phyloP scores from a whole-genome alignment of 2,888 invertebrate genomes.

The Pasiphila rectangulata region DNA sequence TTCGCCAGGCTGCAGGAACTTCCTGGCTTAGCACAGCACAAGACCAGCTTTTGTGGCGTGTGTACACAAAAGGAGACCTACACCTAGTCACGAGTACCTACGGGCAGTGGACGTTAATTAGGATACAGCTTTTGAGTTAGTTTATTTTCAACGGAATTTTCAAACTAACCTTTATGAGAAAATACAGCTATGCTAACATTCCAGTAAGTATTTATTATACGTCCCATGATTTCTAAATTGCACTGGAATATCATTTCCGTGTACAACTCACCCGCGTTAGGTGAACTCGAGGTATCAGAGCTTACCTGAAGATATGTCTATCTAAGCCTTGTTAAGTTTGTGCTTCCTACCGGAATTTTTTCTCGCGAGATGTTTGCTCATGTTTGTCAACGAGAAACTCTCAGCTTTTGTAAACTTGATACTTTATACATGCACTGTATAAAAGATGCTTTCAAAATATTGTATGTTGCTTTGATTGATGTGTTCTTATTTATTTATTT shows the following conservation, averaged over 20 bases:
- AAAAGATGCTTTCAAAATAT: slow-evolving; percentile 7
- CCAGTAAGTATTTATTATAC: too few relatives aligned
- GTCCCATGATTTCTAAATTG: slow-evolving; percentile 1
- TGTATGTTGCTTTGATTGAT: not conserved
- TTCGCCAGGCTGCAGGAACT: too few relatives aligned
- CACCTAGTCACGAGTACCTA: too few relatives aligned
- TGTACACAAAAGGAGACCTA: too few relatives aligned
- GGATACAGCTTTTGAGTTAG: too few relatives aligned
- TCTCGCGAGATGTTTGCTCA: slow-evolving; percentile 35
- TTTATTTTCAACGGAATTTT: too few relatives aligned
- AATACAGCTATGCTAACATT: too few relatives aligned
- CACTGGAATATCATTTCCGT: slow-evolving; percentile 8
- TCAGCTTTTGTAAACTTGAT: slow-evolving; percentile 28
- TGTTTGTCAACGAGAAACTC: slow-evolving; percentile 35
- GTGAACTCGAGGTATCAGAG: slow-evolving; percentile 33
- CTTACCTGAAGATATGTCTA: slow-evolving; percentile 45
- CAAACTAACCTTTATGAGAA: too few relatives aligned
- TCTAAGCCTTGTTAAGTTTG: slow-evolving; percentile 64
- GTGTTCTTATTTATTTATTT: too few relatives aligned
- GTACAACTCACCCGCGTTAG: slow-evolving; percentile 22
- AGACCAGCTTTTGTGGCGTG: too few relatives aligned
- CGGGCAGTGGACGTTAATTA: too few relatives aligned
- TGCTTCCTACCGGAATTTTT: slow-evolving; percentile 56
- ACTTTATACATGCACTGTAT: slow-evolving; percentile 16
- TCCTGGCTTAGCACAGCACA: too few relatives aligned